phyloP scores from a whole-genome alignment of 2,797 vertebrate species.

The Danionella dracula region DNA sequence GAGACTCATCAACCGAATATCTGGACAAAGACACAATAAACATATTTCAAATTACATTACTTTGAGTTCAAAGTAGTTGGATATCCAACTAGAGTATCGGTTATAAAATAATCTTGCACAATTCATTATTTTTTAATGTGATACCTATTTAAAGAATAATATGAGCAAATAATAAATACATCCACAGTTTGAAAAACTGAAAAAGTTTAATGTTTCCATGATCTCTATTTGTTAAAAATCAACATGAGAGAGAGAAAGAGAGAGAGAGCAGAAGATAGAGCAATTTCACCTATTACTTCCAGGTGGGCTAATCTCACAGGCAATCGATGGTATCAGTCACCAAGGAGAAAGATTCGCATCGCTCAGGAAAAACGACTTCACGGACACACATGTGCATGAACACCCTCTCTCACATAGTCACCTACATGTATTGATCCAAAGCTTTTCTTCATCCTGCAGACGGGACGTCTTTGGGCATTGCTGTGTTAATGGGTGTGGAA shows the following conservation, averaged over 20 bases:
- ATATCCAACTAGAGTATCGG: no score
- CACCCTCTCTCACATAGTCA: not conserved
- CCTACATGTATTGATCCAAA: slow-evolving; percentile 36
- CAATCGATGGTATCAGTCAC: slow-evolving; percentile 45
- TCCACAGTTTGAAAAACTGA: no score
- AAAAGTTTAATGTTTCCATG: slow-evolving; percentile 17
- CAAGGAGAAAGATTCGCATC: slow-evolving; percentile 37
- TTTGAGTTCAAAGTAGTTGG: no score
- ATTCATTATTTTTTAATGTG: no score
- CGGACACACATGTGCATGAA: not conserved
- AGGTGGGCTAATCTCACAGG: slow-evolving; percentile 35
- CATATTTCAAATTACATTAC: no score
- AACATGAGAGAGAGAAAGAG: slow-evolving; percentile 3
- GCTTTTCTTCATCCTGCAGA: slow-evolving; percentile 16
- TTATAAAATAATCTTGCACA: no score
- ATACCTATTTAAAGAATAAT: no score
- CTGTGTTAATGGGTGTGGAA: not conserved
- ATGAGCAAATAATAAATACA: no score
- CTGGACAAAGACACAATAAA: no score
- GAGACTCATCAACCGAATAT: no score
- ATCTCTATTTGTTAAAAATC: not conserved
- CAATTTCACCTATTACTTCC: slow-evolving; percentile 38
- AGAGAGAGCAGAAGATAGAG: slow-evolving; percentile 6
- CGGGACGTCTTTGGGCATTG: not conserved
- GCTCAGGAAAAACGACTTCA: slow-evolving; percentile 38